Percentiles rank a stretch among this genome's conserved stretches.
phyloP scores from a whole-genome alignment of 64 coral and sea anemone species.

The Pocillopora damicornis region DNA sequence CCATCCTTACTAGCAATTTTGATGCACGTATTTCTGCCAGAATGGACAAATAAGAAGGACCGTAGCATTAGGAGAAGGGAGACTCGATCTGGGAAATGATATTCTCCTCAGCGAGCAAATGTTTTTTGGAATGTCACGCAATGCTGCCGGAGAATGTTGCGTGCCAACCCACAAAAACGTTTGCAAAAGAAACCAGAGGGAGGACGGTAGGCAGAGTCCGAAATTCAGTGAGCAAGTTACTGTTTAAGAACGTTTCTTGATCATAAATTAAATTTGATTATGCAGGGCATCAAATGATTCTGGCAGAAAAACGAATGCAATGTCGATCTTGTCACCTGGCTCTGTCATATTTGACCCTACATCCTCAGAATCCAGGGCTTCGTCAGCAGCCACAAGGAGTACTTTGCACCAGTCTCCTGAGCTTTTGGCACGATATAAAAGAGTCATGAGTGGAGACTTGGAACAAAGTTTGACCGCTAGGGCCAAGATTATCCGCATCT shows the following conservation, averaged over 20 bases:
- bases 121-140: too few relatives aligned
- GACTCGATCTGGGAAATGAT: too few relatives aligned
- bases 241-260: neutral
- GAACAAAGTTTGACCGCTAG: constrained; percentile 41
- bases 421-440: constrained; percentile 45
- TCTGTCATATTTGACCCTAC: constrained; percentile 3
- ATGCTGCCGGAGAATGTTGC: neutral
- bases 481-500: constrained; percentile 75
- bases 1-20: too few relatives aligned
- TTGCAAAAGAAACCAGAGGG: too few relatives aligned
- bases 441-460: constrained; percentile 70
- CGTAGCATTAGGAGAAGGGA: too few relatives aligned
- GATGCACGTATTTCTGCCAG: too few relatives aligned
- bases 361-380: neutral
- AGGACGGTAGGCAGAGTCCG: too few relatives aligned
- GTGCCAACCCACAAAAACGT: neutral
- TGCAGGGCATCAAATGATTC: neutral
- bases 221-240: too few relatives aligned
- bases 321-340: constrained; percentile 9
- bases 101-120: too few relatives aligned
- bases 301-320: neutral
- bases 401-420: constrained; percentile 79
- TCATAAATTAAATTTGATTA: neutral
- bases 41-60: too few relatives aligned
- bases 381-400: constrained; percentile 35